Percentiles rank a stretch among this genome's conserved stretches.
phyloP scores from a whole-genome alignment of 2,113 vertebrate species.

The Porphyrio hochstetteri region DNA sequence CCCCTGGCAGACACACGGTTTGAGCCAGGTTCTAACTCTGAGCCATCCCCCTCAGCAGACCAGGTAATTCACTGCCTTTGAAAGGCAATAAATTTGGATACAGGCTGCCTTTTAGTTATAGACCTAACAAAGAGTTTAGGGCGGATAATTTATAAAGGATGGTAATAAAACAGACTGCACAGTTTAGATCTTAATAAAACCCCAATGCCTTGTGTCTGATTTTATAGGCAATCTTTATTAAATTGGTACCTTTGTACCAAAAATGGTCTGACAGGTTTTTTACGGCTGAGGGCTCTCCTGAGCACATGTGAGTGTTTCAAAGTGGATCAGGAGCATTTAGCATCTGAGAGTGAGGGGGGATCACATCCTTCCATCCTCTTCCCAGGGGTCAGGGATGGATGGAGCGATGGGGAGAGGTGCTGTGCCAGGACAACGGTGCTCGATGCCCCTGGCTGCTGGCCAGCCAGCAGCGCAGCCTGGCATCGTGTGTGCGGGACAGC shows the following conservation, averaged over 20 bases:
- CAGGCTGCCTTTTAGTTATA: not conserved
- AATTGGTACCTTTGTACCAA: not conserved
- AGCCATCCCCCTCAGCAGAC: not conserved
- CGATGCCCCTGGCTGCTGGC: not conserved
- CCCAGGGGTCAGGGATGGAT: fast-evolving
- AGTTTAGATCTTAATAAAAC: slow-evolving; percentile 40
- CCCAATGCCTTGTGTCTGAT: not conserved
- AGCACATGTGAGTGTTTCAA: not conserved
- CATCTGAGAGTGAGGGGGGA: fast-evolving
- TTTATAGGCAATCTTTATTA: slow-evolving; percentile 39
- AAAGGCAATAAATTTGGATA: not conserved
- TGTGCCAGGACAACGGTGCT: not conserved
- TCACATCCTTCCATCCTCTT: not conserved
- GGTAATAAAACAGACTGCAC: not conserved
- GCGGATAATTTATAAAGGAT: not conserved
- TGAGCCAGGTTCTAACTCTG: not conserved
- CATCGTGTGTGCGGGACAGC: not conserved
- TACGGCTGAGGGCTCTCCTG: not conserved
- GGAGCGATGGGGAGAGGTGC: not conserved
- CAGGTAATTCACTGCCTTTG: not conserved
- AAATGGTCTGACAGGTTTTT: not conserved
- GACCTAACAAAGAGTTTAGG: not conserved
- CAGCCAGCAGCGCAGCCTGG: not conserved
- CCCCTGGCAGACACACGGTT: not conserved
- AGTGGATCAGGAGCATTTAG: not conserved